phyloP scores from a whole-genome alignment of 2,888 invertebrate species.

The Smittia sp. region DNA sequence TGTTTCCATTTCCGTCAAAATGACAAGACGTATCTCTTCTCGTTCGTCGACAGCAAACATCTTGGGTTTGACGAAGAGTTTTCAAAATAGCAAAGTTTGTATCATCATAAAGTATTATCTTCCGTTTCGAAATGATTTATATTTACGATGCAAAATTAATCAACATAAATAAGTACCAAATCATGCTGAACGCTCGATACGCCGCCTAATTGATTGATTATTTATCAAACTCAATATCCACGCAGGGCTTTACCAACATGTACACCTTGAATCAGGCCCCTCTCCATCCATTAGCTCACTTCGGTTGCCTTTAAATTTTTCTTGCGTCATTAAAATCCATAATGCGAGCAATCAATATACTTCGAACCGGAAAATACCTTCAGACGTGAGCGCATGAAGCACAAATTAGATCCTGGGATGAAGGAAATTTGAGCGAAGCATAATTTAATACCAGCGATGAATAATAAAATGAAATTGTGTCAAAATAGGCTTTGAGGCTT shows the following conservation, averaged over 20 bases:
- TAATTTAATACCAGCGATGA: background rate
- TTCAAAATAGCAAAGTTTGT: too few relatives aligned
- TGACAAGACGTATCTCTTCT: conserved; percentile 11
- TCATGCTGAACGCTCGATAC: conserved; percentile 7
- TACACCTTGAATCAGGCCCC: background rate
- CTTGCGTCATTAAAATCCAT: conserved; percentile 18
- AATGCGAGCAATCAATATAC: conserved; percentile 14
- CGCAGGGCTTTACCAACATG: background rate
- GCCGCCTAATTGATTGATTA: conserved; percentile 22
- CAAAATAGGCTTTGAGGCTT: background rate
- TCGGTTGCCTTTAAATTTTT: background rate
- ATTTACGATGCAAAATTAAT: conserved; percentile 24
- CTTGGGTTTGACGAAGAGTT: conserved; percentile 14
- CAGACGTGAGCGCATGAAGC: background rate
- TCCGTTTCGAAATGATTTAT: background rate
- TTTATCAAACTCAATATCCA: conserved; percentile 7
- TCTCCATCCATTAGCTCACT: background rate
- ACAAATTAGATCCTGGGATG: conserved; percentile 12
- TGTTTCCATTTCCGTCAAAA: conserved; percentile 6
- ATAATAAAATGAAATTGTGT: background rate
- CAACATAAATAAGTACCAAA: conserved; percentile 8
- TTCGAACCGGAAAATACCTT: background rate
- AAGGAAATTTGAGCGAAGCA: background rate
- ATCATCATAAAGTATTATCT: background rate
- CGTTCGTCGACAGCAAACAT: conserved; percentile 8